Evolutionary conservation across 1,140 invertebrate species (phyloP).

Genomic region (Trichonephila inaurata): DNA sequence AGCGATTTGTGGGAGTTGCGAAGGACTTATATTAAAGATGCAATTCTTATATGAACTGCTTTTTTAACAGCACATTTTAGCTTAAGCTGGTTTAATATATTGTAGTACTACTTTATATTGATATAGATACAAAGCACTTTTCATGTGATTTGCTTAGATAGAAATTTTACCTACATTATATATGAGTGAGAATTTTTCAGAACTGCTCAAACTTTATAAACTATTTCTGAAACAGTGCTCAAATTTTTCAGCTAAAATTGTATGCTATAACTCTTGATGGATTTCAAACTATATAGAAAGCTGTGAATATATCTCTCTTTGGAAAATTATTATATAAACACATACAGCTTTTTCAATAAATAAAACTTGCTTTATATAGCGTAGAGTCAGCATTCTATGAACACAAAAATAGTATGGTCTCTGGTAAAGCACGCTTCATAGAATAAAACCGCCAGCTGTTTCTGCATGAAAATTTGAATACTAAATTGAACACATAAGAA

Average conservation of each 20-base stretch:
- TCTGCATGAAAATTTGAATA: too few relatives aligned
- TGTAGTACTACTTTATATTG: background rate
- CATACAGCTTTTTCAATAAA: too few relatives aligned
- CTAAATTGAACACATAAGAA: too few relatives aligned
- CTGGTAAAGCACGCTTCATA: too few relatives aligned
- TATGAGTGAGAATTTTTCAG: background rate
- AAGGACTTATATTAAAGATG: background rate
- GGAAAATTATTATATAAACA: too few relatives aligned
- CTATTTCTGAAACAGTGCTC: background rate
- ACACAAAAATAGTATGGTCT: too few relatives aligned
- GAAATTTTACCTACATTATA: too few relatives aligned
- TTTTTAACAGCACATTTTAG: constrained; percentile 7
- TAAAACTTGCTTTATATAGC: too few relatives aligned
- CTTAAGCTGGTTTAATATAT: background rate
- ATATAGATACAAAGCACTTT: background rate
- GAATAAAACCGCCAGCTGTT: too few relatives aligned
- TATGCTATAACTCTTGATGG: background rate
- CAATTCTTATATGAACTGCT: background rate
- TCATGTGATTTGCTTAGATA: background rate
- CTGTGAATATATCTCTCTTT: too few relatives aligned
- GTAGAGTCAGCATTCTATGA: too few relatives aligned
- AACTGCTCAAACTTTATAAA: background rate
- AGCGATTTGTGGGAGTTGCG: background rate
- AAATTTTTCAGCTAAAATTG: background rate
- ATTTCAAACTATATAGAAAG: too few relatives aligned